Evolutionary conservation across 1,140 invertebrate species (phyloP).

Genomic region (Octopus sinensis): DNA sequence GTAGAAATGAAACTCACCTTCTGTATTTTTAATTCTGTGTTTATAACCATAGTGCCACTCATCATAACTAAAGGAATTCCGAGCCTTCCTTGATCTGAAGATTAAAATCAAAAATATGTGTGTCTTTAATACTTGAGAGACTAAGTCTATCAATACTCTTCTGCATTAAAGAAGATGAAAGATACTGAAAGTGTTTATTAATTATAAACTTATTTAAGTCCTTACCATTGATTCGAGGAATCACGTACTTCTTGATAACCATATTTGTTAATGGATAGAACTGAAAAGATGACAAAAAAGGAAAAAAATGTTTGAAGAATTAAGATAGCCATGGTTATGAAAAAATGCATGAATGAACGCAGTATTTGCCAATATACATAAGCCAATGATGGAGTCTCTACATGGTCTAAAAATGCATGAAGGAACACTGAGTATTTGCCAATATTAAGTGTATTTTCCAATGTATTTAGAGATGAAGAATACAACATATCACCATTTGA

Average conservation of each 20-base stretch:
- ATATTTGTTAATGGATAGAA: neutral
- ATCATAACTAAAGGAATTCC: neutral
- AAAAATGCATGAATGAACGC: too few species aligned
- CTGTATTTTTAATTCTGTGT: neutral
- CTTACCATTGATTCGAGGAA: neutral
- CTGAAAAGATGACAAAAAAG: neutral
- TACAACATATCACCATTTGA: too few species aligned
- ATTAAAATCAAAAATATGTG: neutral
- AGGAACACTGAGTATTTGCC: too few species aligned
- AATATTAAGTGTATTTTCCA: too few species aligned
- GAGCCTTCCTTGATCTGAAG: neutral
- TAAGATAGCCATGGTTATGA: too few species aligned
- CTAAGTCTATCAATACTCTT: neutral
- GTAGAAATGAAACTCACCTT: slow-evolving; percentile 17
- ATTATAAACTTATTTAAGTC: neutral
- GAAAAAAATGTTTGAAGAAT: neutral
- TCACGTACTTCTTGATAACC: neutral
- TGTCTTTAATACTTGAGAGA: neutral
- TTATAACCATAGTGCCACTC: neutral
- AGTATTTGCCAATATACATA: too few species aligned
- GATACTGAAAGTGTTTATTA: neutral
- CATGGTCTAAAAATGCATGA: too few species aligned
- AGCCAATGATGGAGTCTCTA: too few species aligned
- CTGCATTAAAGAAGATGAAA: neutral
- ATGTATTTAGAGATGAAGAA: too few species aligned